Percentiles rank a stretch among this genome's conserved stretches.
Evolutionary conservation across 2,888 invertebrate genomes (phyloP).

Genomic region (Drosophila helvetica): DNA sequence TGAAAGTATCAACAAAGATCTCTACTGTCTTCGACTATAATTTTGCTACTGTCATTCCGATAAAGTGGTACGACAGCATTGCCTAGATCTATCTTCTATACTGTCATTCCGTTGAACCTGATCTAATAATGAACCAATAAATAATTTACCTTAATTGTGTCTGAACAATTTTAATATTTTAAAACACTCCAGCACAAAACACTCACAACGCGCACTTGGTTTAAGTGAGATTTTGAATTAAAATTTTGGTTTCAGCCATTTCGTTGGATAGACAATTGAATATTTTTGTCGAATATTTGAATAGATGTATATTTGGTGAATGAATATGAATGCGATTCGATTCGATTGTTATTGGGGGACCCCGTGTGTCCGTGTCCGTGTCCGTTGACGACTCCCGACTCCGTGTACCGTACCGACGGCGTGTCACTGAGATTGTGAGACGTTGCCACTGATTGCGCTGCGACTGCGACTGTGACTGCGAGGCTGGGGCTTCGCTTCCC

Average conservation of each 20-base stretch:
- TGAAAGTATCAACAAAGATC: not conserved
- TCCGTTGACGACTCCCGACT: slow-evolving; percentile 25
- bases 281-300: slow-evolving; percentile 3
- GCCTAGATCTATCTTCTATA: not conserved
- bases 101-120: not conserved
- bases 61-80: not conserved
- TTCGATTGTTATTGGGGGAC: slow-evolving; percentile 8
- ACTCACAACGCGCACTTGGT: slow-evolving; percentile 34
- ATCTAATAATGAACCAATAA: slow-evolving; percentile 4
- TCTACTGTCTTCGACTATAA: not conserved
- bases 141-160: slow-evolving; percentile 28
- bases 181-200: slow-evolving; percentile 30
- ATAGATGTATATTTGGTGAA: slow-evolving; percentile 12
- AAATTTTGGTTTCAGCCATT: slow-evolving; percentile 13
- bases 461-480: slow-evolving; percentile 35
- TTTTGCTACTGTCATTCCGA: not conserved
- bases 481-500: slow-evolving; percentile 18
- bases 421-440: slow-evolving; percentile 75
- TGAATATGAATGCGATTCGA: slow-evolving; percentile 4
- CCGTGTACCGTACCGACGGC: slow-evolving; percentile 78
- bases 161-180: slow-evolving; percentile 18
- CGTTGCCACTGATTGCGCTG: slow-evolving; percentile 36
- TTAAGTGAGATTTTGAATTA: slow-evolving; percentile 1
- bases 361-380: slow-evolving; percentile 22
- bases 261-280: slow-evolving; percentile 9